phyloP scores from a whole-genome alignment of 2,888 invertebrate species.

The Poecilus cupreus region DNA sequence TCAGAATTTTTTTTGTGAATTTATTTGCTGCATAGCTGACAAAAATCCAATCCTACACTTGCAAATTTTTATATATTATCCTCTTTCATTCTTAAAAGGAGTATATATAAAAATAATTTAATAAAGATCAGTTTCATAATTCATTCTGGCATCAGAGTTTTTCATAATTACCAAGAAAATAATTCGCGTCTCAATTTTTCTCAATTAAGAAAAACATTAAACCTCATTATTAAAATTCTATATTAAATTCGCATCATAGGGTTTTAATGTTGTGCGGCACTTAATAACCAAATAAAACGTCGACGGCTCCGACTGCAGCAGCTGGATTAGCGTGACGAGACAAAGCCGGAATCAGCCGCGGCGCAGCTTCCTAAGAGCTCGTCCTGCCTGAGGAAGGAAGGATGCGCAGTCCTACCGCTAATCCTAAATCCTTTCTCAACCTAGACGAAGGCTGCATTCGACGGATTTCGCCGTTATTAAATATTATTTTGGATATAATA shows the following conservation, averaged over 20 bases:
- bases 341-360: constrained; percentile 18
- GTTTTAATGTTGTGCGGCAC: constrained; percentile 8
- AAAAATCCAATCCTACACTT: too few species aligned
- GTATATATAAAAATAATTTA: too few species aligned
- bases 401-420: constrained; percentile 17
- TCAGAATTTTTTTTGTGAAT: too few species aligned
- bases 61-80: too few species aligned
- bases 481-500: too few species aligned
- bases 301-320: background rate
- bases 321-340: constrained; percentile 25
- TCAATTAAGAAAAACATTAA: background rate
- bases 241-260: constrained; percentile 5
- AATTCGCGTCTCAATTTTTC: constrained; percentile 22
- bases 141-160: background rate
- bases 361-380: constrained; percentile 7
- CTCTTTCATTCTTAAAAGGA: too few species aligned
- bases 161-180: background rate
- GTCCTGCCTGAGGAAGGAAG: constrained; percentile 9
- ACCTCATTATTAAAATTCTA: constrained; percentile 14
- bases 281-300: constrained; percentile 32
- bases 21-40: too few species aligned
- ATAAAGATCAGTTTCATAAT: background rate
- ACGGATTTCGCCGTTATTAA: too few species aligned
- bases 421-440: constrained; percentile 22
- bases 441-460: too few species aligned